Conservation (phyloP, 2,113 vertebrate species). For the Pollachius pollachius region DNA sequence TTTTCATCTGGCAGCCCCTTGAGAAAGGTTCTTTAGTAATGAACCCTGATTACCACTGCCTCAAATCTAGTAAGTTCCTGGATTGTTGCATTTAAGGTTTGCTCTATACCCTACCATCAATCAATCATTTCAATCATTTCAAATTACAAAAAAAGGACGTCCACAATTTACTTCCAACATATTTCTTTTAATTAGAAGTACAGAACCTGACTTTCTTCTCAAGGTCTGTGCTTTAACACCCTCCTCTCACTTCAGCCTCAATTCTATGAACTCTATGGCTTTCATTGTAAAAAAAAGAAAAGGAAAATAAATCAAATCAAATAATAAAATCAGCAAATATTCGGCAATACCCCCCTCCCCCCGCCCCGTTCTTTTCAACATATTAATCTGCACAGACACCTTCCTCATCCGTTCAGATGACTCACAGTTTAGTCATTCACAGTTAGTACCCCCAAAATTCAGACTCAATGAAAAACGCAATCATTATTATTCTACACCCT, state of each 20-base stretch:
- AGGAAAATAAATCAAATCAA: constrained; percentile 1
- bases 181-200: constrained; percentile 46
- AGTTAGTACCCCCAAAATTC: constrained; percentile 29
- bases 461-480: constrained; percentile 34
- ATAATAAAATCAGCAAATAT: constrained; percentile 40
- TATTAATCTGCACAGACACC: constrained; percentile 32
- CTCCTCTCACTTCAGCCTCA: constrained; percentile 28
- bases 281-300: constrained; percentile 44
- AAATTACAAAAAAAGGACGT: background rate
- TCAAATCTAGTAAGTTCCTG: no score
- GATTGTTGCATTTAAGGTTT: background rate
- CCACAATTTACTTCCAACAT: constrained; percentile 9
- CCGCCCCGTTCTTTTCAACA: constrained; percentile 44
- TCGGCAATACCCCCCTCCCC: constrained; percentile 38
- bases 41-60: no score
- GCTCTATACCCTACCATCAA: background rate
- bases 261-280: constrained; percentile 54
- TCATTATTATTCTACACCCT: constrained; percentile 42
- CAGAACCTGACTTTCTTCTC: constrained; percentile 33
- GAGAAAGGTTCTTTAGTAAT: background rate
- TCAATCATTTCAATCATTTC: constrained; percentile 8
- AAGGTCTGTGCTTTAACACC: constrained; percentile 44
- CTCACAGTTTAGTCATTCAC: constrained; percentile 59
- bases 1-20: no score
- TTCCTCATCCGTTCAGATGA: constrained; percentile 35